Base-by-base conservation (phyloP, 2,888 invertebrate genomes). In the Anarsia innoxiella region DNA sequence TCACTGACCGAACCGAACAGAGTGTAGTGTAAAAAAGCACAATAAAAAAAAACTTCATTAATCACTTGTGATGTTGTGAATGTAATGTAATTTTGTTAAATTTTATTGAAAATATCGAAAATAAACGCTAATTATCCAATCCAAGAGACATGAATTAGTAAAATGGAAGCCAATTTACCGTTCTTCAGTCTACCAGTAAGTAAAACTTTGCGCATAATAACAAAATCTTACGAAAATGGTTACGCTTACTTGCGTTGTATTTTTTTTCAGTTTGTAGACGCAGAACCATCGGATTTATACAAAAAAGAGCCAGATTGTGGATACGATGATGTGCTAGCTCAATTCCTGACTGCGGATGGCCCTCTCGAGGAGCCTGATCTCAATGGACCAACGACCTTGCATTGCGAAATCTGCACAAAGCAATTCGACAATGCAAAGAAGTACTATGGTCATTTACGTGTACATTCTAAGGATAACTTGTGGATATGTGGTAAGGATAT, bases 391-490 rank as follows among this genome's bases (percentile, higher is more conserved):
- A 73, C 84, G 1, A 77, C 70, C 3, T 51, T 82, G 25, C 76
- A 79, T 38, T 84, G 84, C 40, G 84, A 84, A 46, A 83, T 84
- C 34, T 84, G 84, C 51, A 60, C 61, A 13, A 83, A 80, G 47
- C 66, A 72, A 44, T 84, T 84, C 54, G 82, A 80, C 40, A 83
- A 82, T 42, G 79, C 82, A 8, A 79, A 77, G 43, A 83, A 82
- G 45, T 84, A 84, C 48, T 82, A 82, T 49, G 84, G 84, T 8
- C 84, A 84, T 53, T 51, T 84, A 37, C 57, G 82, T 41, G 75
- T 83, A 5, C 84, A 84, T 56, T 78, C 83, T 1, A 83, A 82
- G 42, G 75, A 80, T 40, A 78, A 75, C 50, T 61, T 74, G 30
- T 83, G 82, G 84, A 60, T 62, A 42, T 84, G 84, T 66, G 83